Percentiles rank a stretch among this genome's conserved stretches.
phyloP scores from a whole-genome alignment of 2,888 invertebrate genomes.

The Tiliacea aurago region DNA sequence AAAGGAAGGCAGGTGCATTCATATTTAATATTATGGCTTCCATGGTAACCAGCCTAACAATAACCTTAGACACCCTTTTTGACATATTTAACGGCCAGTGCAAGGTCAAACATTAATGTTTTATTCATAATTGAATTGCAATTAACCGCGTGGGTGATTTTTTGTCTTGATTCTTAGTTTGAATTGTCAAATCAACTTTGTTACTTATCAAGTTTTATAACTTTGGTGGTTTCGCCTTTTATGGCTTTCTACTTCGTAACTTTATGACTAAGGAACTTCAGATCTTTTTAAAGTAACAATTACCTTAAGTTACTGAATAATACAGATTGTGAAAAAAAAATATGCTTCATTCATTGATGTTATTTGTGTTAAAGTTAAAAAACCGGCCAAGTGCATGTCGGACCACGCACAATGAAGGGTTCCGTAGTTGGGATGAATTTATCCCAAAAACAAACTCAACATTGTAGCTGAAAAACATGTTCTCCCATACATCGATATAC shows the following conservation, averaged over 20 bases:
- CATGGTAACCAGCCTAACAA: constrained; percentile 42
- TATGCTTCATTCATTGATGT: no score
- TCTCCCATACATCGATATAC: no score
- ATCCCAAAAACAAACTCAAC: no score
- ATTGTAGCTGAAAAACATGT: no score
- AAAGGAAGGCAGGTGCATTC: constrained; percentile 10
- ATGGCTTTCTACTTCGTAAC: neutral
- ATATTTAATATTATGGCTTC: constrained; percentile 35
- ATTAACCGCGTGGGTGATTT: constrained; percentile 2
- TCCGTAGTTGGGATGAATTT: no score
- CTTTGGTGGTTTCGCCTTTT: neutral
- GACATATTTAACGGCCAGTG: constrained; percentile 17
- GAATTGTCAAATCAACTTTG: neutral
- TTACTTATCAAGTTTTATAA: neutral
- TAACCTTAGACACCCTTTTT: constrained; percentile 17
- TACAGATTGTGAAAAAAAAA: no score
- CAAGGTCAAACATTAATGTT: constrained; percentile 34
- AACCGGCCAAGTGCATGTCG: no score
- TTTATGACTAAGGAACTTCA: neutral
- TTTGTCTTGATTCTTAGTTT: no score
- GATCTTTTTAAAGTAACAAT: no score
- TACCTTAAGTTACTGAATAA: no score
- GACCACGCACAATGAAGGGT: no score
- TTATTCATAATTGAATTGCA: constrained; percentile 26
- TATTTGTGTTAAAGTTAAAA: no score